Base-by-base conservation (phyloP, 2,797 vertebrate species). In the Knipowitschia caucasica region DNA sequence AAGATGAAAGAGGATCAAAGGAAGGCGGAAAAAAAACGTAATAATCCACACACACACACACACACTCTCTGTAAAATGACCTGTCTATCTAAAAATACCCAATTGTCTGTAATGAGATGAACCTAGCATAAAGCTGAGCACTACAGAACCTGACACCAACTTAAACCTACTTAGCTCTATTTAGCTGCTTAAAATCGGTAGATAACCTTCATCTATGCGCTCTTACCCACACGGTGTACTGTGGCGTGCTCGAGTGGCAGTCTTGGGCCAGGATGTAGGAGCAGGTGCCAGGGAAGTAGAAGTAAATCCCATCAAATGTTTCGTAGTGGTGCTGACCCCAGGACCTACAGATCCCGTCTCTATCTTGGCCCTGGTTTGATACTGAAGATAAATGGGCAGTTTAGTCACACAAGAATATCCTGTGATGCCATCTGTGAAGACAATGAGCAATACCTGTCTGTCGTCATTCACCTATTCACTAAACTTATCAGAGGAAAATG, bases 251-350 rank as follows among this genome's bases (percentile, higher is more conserved):
- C 58, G 89, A 86, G 78, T 88, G 90, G 72, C 97, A 99, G 60
- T 98, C 96, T 88, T 96, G 96, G 80, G 94, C 93, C 88, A 99
- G 90, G 78, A 99, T 89, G 52, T 98, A 99, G 35, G 96, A 98
- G 81, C 97, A 99, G 56, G 91, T 93, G 81, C 97, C 97, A 52
- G 96, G 95, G 78, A 95, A 95, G 81, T 94, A 98, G 86, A 94
- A 98, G 82, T 98, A 99, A 80, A 96, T 93, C 31, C 97, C 97
- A 86, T 99, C 97, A 85, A 99, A 99, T 8, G 96, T 97, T 90
- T 99, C 97, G 82, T 93, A 98, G 81, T 98, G 86, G 86, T 98
- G 90, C 46, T 98, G 97, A 73, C 97, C 97, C 97, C 96, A 99
- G 0, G 94, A 94, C 84, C 94, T 94, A 85, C 96, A 99, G 79